Evolutionary conservation across 2,888 invertebrate genomes (phyloP), one percentile per base, ranked within the genome.

Genomic region (Lasioglossum lativentre): DNA sequence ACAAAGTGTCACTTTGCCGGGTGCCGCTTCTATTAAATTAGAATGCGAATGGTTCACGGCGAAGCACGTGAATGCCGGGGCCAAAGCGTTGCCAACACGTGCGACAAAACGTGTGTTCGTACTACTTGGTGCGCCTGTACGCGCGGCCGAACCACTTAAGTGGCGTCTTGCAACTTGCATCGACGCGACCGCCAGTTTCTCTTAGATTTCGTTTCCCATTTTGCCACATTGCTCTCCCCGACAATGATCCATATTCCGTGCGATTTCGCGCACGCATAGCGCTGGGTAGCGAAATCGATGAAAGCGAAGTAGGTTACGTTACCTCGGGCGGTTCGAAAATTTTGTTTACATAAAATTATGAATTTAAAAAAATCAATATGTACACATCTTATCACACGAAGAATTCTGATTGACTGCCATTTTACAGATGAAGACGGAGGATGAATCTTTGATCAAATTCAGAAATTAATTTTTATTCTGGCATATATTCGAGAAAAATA

Each of bases 1-100:
- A 19, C 40, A 78, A 72, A 78, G 75, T 63, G 78, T 78, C 81
- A 75, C 78, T 80, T 80, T 76, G 78, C 40, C 56, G 86, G 72
- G 40, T 80, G 75, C 66, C 45, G 27, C 14, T 40, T 59, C 81
- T 81, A 81, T 86, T 81, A 72, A 86, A 85, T 86, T 86, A 86
- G 81, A 81, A 75, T 76, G 47, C 59, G 68, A 85, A 77, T 78
- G 77, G 80, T 71, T 56, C 66, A 47, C 73, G 52, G 75, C 27
- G 66, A 80, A 79, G 88, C 88, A 89, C 89, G 88, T 89, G 89
- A 89, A 82, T 59, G 76, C 52, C 82, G 70, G 68, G 63, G 45
- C 27, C 14, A 66, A 40, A 80, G 14, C 76, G 80, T 72, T 78
- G 86, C 83, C 90, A 83, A 90, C 88, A 89, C 86, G 90, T 90